phyloP scores from a whole-genome alignment of 2,113 vertebrate genomes.

The Ifrita kowaldi region DNA sequence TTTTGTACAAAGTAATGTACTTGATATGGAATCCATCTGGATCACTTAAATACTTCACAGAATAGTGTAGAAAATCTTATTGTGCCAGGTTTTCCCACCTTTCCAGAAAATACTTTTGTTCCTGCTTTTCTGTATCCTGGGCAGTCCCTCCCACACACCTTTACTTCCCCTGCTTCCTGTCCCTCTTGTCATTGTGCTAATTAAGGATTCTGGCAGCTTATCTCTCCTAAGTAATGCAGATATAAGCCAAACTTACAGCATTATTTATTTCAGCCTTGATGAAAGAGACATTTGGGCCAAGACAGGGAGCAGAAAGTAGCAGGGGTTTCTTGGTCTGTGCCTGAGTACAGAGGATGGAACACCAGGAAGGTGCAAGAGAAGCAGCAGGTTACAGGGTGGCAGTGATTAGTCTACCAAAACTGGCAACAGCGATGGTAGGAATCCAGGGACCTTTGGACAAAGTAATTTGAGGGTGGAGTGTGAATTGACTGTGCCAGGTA shows the following conservation, averaged over 20 bases:
- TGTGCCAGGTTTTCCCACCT: neutral
- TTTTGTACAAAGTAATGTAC: neutral
- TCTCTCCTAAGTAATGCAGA: neutral
- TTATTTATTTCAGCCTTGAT: neutral
- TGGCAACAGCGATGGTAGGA: neutral
- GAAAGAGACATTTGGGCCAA: neutral
- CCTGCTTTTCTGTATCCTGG: neutral
- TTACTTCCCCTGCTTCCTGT: neutral
- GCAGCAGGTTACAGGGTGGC: neutral
- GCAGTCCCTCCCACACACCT: neutral
- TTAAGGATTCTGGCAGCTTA: neutral
- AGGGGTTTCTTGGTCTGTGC: neutral
- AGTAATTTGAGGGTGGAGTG: neutral
- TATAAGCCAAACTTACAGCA: neutral
- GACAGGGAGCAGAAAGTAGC: neutral
- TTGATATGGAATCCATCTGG: neutral
- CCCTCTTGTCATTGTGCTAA: neutral
- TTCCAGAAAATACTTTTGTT: neutral
- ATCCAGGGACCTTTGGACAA: neutral
- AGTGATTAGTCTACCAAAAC: neutral
- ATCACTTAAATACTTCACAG: neutral
- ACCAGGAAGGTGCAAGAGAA: neutral
- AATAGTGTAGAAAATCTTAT: neutral
- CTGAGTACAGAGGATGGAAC: neutral
- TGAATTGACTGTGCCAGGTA: neutral